These are phyloP conservation scores for Chroicocephalus ridibundus DNA, from an alignment of 2,113 vertebrate species.

Conservation along the genomic window DNA sequence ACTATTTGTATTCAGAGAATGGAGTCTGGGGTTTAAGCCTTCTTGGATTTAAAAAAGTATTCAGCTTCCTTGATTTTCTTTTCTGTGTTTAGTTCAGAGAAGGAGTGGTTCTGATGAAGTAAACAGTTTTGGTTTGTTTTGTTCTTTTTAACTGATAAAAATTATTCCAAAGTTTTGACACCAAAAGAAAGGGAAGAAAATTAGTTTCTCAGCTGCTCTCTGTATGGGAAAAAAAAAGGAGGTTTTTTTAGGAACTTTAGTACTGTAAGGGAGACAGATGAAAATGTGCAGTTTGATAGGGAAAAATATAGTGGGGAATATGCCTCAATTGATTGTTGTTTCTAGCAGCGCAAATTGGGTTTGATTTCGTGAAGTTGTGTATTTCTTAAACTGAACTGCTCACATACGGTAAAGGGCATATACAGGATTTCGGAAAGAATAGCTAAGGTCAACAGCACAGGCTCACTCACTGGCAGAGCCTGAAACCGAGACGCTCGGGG, in stretches of 20 bases:
- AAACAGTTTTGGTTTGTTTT: neutral
- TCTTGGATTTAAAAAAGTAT: neutral
- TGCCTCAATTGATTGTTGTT: rapidly evolving
- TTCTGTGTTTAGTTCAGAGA: neutral
- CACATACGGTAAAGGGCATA: neutral
- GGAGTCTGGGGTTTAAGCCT: neutral
- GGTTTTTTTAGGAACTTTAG: neutral
- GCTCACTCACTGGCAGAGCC: neutral
- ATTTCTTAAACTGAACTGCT: neutral
- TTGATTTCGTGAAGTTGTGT: neutral
- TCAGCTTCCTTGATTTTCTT: neutral
- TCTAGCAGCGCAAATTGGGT: neutral
- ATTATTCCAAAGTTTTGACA: neutral
- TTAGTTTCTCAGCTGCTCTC: neutral
- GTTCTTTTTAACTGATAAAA: neutral
- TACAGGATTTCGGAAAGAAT: neutral
- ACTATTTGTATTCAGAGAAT: neutral
- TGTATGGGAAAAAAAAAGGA: neutral
- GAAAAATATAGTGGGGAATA: neutral
- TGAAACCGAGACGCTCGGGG: neutral
- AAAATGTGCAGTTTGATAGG: neutral
- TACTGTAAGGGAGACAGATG: neutral
- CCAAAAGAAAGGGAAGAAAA: neutral
- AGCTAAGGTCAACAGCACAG: neutral
- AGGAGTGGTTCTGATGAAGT: neutral